Evolutionary conservation across 2,113 vertebrate genomes (phyloP).

Genomic region (Ginglymostoma cirratum): DNA sequence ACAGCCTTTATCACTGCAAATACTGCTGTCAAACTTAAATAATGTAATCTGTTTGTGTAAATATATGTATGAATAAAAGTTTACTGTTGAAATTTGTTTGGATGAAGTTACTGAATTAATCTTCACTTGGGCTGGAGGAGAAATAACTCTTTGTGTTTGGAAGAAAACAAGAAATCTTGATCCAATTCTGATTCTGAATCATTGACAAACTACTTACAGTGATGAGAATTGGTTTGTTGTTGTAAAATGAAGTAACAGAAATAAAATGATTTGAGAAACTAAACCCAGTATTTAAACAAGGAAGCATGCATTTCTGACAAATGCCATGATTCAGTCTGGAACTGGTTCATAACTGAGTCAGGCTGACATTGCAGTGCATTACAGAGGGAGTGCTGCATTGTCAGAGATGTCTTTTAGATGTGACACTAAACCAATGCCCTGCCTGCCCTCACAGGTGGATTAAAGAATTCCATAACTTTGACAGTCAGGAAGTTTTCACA

Average conservation of each 20-base stretch:
- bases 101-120: background rate
- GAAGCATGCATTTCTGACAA: background rate
- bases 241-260: background rate
- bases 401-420: background rate
- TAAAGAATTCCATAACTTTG: too few relatives aligned
- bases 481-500: too few relatives aligned
- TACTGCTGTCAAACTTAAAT: background rate
- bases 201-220: background rate
- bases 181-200: background rate
- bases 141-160: background rate
- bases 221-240: background rate
- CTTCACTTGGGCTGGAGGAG: background rate
- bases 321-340: background rate
- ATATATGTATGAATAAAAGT: background rate
- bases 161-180: background rate
- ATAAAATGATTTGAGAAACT: background rate
- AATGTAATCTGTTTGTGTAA: slow-evolving; percentile 10
- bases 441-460: too few relatives aligned
- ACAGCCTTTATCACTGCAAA: background rate
- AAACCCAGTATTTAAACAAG: background rate
- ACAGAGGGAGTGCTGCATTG: background rate
- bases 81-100: background rate
- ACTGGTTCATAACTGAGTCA: background rate
- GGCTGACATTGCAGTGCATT: background rate
- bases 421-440: too few relatives aligned